Evolutionary conservation across 64 coral and sea anemone genomes (phyloP), one percentile per base, ranked within the genome.

Genomic region (Platygyra sinensis): DNA sequence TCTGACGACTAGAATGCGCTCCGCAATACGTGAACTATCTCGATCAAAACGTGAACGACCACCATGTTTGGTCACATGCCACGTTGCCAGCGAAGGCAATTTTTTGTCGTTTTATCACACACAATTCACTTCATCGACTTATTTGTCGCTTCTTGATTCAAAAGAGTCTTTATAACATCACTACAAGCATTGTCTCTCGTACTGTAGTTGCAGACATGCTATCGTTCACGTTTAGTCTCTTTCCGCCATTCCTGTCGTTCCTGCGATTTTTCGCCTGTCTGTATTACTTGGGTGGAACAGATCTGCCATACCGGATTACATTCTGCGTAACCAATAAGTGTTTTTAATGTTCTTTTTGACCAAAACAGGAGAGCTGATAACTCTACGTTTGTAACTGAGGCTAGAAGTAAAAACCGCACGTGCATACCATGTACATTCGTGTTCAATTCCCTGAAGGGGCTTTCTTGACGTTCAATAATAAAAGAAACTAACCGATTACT

Each of bases 231-330:
- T 85, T 85, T 71, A 50, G 36, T 8, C 16, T 39, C 20, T 71
- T 85, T 67, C 81, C 62, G 81, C 81, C 81, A 85, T 85, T 50
- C 33, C 38, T 69, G 63, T 50, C 32, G 67, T 85, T 15, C 81
- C 38, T 63, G 62, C 38, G 81, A 85, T 85, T 24, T n/a, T 85
- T 80, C 14, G 62, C 33, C 65, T 71, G 63, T 71, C 62, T 85
- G 11, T 10, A 51, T 85, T 69, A 51, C 38, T 30, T 71, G 81
- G 32, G 81, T 85, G 81, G 81, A 85, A 85, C 81, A 71, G 67
- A 85, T 61, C 22, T 67, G 13, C 10, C 31, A 67, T 83, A 83
- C 20, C 5, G 33, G 81, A 71, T 85, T 71, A 85, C 62, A 85
- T 51, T 71, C 36, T 42, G 62, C 63, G 62, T 85, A 42, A 71